These are phyloP conservation scores for Apodemia zela DNA, from an alignment of 2,888 invertebrate genomes.

Conservation along the genomic window DNA sequence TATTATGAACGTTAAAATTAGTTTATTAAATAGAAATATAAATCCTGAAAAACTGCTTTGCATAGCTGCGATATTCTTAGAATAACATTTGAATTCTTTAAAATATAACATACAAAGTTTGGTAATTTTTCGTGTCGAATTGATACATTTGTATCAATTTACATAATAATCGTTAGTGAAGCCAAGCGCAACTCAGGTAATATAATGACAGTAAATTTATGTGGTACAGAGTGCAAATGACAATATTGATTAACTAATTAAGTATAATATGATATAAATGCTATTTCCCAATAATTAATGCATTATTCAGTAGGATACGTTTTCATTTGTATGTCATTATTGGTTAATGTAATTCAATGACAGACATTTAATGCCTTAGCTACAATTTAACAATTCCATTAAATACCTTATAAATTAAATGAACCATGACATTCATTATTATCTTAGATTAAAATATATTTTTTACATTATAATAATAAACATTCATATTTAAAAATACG, in stretches of 20 bases:
- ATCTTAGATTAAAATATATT: not conserved
- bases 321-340: constrained; percentile 8
- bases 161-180: constrained; percentile 2
- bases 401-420: not conserved
- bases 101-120: no score
- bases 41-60: no score
- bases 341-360: not conserved
- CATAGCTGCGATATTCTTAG: no score
- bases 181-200: not conserved
- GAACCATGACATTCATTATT: not conserved
- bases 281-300: constrained; percentile 7
- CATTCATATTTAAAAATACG: not conserved
- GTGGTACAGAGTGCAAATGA: not conserved
- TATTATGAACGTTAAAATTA: no score
- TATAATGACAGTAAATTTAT: constrained; percentile 6
- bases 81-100: no score
- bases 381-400: not conserved
- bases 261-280: not conserved
- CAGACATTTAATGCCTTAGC: not conserved
- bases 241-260: not conserved
- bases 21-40: no score
- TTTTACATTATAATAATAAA: not conserved
- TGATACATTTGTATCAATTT: not conserved
- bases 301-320: not conserved
- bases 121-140: no score